Conservation (phyloP, 2,888 invertebrate genomes). For the Leptogaster cylindrica region DNA sequence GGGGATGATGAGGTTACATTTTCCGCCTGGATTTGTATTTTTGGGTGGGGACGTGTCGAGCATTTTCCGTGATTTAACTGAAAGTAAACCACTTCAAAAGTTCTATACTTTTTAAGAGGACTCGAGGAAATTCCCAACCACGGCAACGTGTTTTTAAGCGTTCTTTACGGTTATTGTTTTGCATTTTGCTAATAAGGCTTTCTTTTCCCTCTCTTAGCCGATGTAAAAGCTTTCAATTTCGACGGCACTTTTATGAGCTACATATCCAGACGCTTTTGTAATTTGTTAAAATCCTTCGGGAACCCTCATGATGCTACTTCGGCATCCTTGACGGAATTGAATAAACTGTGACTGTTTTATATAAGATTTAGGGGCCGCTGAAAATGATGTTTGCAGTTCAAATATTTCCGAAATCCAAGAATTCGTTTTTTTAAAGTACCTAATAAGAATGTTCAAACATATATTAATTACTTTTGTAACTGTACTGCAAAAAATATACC, state of each 20-base stretch:
- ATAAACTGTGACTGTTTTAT: no score
- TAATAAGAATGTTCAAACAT: no score
- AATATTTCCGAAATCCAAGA: no score
- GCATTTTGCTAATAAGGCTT: background rate
- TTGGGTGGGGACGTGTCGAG: slow-evolving; percentile 24
- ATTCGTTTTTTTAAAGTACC: no score
- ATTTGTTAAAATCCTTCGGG: background rate
- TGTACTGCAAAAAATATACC: no score
- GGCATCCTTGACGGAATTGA: slow-evolving; percentile 13
- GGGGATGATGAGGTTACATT: background rate
- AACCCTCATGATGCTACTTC: background rate
- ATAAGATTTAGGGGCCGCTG: no score
- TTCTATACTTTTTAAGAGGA: background rate
- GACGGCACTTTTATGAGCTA: slow-evolving; percentile 2
- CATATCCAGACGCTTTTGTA: background rate
- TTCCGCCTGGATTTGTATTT: slow-evolving; percentile 7
- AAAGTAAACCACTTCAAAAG: background rate
- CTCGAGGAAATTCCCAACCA: background rate
- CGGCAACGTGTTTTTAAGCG: background rate
- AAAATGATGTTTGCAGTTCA: no score
- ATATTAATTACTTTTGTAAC: no score
- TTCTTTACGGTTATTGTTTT: slow-evolving; percentile 26
- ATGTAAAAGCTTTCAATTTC: slow-evolving; percentile 28
- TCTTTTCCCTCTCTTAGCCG: slow-evolving; percentile 1
- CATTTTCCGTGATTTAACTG: background rate